Evolutionary conservation across 2,113 vertebrate genomes (phyloP).

Genomic region (Podarcis cretensis): DNA sequence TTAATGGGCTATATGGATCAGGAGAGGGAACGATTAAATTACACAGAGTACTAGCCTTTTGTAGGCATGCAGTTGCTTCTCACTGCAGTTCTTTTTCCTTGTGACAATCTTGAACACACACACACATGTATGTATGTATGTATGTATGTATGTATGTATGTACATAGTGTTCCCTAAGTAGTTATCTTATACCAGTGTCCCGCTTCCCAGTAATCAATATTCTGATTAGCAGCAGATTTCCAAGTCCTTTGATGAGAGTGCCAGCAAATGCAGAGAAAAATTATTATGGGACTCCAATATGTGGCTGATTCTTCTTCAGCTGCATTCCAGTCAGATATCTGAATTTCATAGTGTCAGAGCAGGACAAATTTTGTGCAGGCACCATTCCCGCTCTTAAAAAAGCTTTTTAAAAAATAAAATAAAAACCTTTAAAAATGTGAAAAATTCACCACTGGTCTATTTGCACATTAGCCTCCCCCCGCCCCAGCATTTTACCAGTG

Average conservation of each 20-base stretch:
- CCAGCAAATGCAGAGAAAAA: not conserved
- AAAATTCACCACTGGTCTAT: too few species aligned
- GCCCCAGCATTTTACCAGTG: not conserved
- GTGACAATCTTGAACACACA: not conserved
- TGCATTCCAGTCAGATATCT: not conserved
- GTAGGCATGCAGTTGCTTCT: not conserved
- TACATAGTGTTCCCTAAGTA: not conserved
- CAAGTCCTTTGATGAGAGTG: not conserved
- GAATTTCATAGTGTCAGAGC: not conserved
- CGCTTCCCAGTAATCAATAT: not conserved
- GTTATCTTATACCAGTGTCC: not conserved
- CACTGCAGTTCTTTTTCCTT: not conserved
- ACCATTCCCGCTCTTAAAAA: too few species aligned
- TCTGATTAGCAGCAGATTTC: not conserved
- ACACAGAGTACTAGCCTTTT: not conserved
- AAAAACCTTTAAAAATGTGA: not conserved
- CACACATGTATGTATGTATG: not conserved
- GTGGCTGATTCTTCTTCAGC: not conserved
- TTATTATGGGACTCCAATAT: too few species aligned
- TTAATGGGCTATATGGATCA: conserved; percentile 5
- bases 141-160: not conserved
- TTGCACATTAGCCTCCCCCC: too few species aligned
- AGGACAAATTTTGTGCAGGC: too few species aligned
- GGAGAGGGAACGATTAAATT: not conserved
- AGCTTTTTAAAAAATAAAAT: too few species aligned